Conservation (phyloP, 2,113 vertebrate genomes). For the Lepidothrix coronata region DNA sequence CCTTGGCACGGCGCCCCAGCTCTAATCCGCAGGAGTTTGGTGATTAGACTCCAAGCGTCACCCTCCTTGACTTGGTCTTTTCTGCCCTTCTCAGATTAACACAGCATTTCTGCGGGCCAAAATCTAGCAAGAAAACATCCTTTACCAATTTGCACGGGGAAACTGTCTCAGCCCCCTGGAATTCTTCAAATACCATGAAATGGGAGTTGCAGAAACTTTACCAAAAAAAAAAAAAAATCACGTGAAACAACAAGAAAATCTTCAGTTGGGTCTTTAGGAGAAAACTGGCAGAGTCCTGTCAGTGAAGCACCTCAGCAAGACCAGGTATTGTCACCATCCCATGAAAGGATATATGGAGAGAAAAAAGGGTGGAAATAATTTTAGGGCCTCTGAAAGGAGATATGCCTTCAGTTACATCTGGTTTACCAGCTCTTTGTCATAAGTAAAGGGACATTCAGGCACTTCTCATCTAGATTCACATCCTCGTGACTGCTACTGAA, state of each 20-base stretch:
- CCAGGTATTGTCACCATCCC: neutral
- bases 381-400: neutral
- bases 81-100: slow-evolving; percentile 23
- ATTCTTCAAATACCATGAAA: neutral
- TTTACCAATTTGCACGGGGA: neutral
- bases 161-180: neutral
- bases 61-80: slow-evolving; percentile 46
- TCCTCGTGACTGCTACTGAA: neutral
- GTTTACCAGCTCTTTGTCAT: neutral
- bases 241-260: accelerated
- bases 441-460: neutral
- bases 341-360: neutral
- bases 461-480: neutral
- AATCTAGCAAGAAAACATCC: neutral
- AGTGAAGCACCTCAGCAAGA: neutral
- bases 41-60: slow-evolving; percentile 47
- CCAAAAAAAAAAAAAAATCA: too few relatives aligned
- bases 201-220: neutral
- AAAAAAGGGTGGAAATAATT: neutral
- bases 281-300: neutral
- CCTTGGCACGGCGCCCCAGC: neutral
- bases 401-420: accelerated
- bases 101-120: neutral
- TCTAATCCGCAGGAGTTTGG: slow-evolving; percentile 23
- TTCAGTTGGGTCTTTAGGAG: neutral